Base-by-base conservation (phyloP, 2,888 invertebrate genomes). In the Panzeria rudis region DNA sequence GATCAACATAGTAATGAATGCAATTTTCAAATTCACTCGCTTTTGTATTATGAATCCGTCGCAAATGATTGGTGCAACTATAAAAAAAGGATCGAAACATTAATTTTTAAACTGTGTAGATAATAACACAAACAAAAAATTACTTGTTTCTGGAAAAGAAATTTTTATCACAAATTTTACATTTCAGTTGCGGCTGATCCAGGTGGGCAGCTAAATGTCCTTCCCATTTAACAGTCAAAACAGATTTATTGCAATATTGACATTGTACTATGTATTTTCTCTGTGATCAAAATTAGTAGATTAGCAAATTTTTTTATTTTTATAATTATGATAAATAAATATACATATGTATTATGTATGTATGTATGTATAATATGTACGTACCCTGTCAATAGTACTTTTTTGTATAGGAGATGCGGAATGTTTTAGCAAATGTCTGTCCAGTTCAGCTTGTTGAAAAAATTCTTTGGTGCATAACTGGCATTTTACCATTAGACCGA, bases 141-240 rank as follows among this genome's bases (percentile, higher is more conserved):
- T 78, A 83, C 83, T 20, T 73, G 4, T 13, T 2, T 17, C 79
- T 69, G 0, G 69, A 17, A 44, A 59, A 84, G 41, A 76, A 84
- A 17, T 84, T 76, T 38, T 68, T 84, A 20, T 84, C 59, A 44
- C 84, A 84, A 64, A 76, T 54, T 47, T 50, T 80, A 38, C 84
- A 84, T 38, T 76, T 71, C 23, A 76, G 17, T 50, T 64, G 64
- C 17, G 84, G 84, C 29, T 84, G 66, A 52, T 80, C 52, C 2
- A 64, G 9, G 41, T 84, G 84, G 3, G 25, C 29, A 23, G 84
- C 84, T 76, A 66, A 29, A 41, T 84, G 84, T 20, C 4, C 76
- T 44, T 66, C 66, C 56, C 41, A 80, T 7, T 41, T 64, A 11
- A 1, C 11, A 11, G 69, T 61, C 3, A 9, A 11, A 47, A 84